phyloP scores from a whole-genome alignment of 2,113 vertebrate genomes.

The Cisticola juncidis region DNA sequence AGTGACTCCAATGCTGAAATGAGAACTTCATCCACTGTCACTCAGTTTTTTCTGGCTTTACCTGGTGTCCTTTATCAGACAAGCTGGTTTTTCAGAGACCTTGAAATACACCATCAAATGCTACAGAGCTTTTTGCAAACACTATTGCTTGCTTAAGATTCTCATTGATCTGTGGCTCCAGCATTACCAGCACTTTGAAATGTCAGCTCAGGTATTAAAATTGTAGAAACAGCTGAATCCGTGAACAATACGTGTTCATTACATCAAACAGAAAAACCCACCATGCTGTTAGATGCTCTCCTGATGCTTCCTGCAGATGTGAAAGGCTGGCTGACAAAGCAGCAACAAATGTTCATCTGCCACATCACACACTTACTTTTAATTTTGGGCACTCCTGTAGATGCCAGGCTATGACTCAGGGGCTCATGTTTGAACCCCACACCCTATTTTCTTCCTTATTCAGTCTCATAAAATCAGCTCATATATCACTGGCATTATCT shows the following conservation, averaged over 20 bases:
- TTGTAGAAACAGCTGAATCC: not conserved
- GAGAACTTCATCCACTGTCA: not conserved
- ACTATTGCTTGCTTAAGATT: not conserved
- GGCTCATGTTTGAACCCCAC: not conserved
- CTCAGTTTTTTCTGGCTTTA: not conserved
- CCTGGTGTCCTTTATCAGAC: not conserved
- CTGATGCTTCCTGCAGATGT: not conserved
- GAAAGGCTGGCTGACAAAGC: not conserved
- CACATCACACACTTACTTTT: not conserved
- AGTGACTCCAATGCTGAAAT: not conserved
- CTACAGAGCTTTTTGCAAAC: slow-evolving; percentile 7
- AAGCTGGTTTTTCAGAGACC: not conserved
- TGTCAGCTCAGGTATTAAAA: not conserved
- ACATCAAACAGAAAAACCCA: not conserved
- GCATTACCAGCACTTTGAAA: not conserved
- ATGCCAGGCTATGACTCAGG: slow-evolving; percentile 9
- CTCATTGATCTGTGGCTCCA: not conserved
- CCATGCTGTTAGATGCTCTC: not conserved
- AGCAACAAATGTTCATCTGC: not conserved
- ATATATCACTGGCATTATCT: not conserved
- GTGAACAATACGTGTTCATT: not conserved
- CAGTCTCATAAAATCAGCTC: not conserved
- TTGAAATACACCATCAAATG: not conserved
- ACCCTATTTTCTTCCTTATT: not conserved
- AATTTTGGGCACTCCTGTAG: not conserved